phyloP scores from a whole-genome alignment of 2,113 vertebrate species.

The Ivindomyrus marchei region DNA sequence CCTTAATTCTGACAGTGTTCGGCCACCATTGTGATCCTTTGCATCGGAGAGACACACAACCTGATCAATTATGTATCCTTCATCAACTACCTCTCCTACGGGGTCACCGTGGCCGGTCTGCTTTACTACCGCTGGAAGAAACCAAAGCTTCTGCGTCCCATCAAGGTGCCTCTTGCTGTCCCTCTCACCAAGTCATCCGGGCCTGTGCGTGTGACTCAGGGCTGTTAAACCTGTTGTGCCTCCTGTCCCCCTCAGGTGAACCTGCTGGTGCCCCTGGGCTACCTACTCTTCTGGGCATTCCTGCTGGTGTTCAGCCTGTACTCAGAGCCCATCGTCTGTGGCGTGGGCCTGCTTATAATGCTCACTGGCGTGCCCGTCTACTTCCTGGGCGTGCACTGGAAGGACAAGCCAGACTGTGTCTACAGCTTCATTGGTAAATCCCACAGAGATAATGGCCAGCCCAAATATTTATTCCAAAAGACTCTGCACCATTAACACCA shows the following conservation, averaged over 20 bases:
- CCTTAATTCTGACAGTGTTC: conserved; percentile 64
- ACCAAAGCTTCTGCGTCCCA: conserved; percentile 84
- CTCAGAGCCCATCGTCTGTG: conserved; percentile 91
- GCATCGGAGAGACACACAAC: conserved; percentile 94
- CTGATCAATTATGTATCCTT: conserved; percentile 98
- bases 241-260: conserved; percentile 66
- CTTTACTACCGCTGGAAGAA: conserved; percentile 86
- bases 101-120: conserved; percentile 87
- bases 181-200: no score
- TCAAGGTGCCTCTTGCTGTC: conserved; percentile 71
- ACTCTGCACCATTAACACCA: neutral
- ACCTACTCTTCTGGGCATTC: conserved; percentile 90
- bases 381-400: conserved; percentile 87
- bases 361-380: conserved; percentile 92
- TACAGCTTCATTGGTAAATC: conserved; percentile 77
- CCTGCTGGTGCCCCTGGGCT: conserved; percentile 76
- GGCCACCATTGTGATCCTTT: conserved; percentile 85
- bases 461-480: neutral
- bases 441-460: neutral
- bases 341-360: conserved; percentile 94
- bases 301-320: conserved; percentile 91
- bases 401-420: conserved; percentile 87
- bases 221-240: neutral
- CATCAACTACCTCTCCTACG: conserved; percentile 98
- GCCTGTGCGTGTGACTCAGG: neutral